Evolutionary conservation across 2,797 vertebrate species (phyloP).

Genomic region (Distichodus sexfasciatus): DNA sequence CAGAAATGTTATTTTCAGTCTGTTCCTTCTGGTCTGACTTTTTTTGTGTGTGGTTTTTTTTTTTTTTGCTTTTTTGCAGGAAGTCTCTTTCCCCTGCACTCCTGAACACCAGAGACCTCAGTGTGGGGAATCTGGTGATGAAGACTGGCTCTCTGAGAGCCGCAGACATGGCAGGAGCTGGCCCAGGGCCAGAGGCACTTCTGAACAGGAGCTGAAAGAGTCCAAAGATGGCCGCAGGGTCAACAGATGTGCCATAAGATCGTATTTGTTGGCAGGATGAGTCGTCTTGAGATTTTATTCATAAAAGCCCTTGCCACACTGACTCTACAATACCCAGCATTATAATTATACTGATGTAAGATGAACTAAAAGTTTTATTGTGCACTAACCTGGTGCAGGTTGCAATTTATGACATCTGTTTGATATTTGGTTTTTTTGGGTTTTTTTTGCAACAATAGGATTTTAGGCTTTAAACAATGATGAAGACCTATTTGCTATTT

Average conservation of each 20-base stretch:
- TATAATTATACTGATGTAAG: neutral
- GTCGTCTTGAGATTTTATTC: neutral
- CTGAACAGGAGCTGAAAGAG: constrained; percentile 82
- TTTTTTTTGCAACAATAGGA: neutral
- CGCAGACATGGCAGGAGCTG: constrained; percentile 74
- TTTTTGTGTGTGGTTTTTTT: neutral
- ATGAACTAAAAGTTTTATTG: too few species aligned
- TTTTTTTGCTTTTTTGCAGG: constrained; percentile 64
- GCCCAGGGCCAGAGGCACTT: constrained; percentile 85
- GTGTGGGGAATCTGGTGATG: constrained; percentile 79
- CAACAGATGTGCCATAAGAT: constrained; percentile 29
- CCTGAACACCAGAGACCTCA: constrained; percentile 69
- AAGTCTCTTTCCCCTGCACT: constrained; percentile 82
- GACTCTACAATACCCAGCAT: neutral
- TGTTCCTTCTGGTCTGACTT: too few species aligned
- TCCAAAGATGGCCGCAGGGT: neutral
- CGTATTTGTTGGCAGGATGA: constrained; percentile 69
- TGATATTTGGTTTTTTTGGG: neutral
- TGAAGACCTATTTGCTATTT: constrained; percentile 35
- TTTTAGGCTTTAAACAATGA: neutral
- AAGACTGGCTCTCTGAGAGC: constrained; percentile 78
- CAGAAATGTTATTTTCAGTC: too few species aligned
- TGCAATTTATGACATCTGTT: too few species aligned
- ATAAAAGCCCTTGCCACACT: neutral
- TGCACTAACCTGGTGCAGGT: too few species aligned